Base-by-base conservation (phyloP, 2,113 vertebrate genomes). In the Apteryx mantelli region DNA sequence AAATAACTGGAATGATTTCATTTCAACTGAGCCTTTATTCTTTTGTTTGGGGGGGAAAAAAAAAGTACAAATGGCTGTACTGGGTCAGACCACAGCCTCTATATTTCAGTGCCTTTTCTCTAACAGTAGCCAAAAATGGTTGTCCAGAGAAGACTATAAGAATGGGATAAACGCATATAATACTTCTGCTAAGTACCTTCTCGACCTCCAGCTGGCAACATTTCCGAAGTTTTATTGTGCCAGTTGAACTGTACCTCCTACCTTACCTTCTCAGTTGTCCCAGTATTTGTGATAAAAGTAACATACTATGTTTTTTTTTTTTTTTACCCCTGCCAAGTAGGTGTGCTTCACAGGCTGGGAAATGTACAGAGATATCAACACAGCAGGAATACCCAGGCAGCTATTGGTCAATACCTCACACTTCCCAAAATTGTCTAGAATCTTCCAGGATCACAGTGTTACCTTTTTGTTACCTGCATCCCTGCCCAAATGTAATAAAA, bases 401-500 rank as follows among this genome's bases (percentile, higher is more conserved):
- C 40, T 30, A 1, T 20, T 40, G 18, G 9, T 34, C 20, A 22
- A 6, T 36, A 34, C 9, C 60, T 69, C 0, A 0, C 8, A 4
- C 30, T 64, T 46, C 69, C 9, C 21, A 76, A 52, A 85, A 58
- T 36, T 44, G 30, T 36, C n/a, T 42, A 58, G 61, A 48, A 36
- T 66, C n/a, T 36, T 50, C 26, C 8, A 28, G 40, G n/a, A 32
- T 48, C 38, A 15, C 16, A 1, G 16, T 12, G 22, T 66, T 46
- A 42, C 19, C 66, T 38, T 38, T 38, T 38, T 40, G 6, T 44
- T 42, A 5, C 70, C 17, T 63, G 36, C 36, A 38, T 38, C 36
- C 36, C 36, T 38, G 53, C 53, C 66, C 15, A 61, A 28, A 11
- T 11, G 5, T 32, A 22, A n/a, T 63, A 11, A 68, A 73, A 74